A percentile compares a stretch with the other conserved stretches of the same genome.
These are phyloP conservation scores for Megalurothrips usitatus DNA, from an alignment of 2,888 invertebrate species.

Conservation along the genomic window DNA sequence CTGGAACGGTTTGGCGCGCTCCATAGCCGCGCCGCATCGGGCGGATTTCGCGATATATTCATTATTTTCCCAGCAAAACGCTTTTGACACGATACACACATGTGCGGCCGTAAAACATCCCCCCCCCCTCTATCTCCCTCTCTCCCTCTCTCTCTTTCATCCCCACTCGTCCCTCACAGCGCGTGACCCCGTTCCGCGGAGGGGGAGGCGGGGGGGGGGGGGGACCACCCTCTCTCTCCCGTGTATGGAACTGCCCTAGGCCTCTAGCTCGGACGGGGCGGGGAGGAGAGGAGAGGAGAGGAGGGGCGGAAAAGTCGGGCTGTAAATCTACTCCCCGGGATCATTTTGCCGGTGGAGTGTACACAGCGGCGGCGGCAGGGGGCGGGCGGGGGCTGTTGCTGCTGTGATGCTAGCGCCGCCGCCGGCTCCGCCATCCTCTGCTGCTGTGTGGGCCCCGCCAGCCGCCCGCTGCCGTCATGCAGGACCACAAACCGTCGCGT, in stretches of 20 bases:
- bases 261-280: neutral
- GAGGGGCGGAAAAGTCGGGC: neutral
- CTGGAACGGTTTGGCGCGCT: no score
- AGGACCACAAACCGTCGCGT: no score
- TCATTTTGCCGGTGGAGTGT: neutral
- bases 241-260: no score
- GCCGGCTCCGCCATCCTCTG: neutral
- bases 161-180: neutral
- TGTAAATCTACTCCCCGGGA: slow-evolving; percentile 14
- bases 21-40: no score
- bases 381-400: neutral
- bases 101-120: neutral
- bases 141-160: neutral
- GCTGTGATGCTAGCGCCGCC: neutral
- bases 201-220: neutral
- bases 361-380: neutral
- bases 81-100: neutral
- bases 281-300: neutral
- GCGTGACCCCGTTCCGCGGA: neutral
- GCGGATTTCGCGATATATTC: no score
- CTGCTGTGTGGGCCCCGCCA: neutral
- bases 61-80: no score
- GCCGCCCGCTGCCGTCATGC: neutral
- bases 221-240: neutral
- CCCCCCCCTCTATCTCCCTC: neutral